Evolutionary conservation across 2,888 invertebrate species (phyloP).

Genomic region (Hydraecia micacea): DNA sequence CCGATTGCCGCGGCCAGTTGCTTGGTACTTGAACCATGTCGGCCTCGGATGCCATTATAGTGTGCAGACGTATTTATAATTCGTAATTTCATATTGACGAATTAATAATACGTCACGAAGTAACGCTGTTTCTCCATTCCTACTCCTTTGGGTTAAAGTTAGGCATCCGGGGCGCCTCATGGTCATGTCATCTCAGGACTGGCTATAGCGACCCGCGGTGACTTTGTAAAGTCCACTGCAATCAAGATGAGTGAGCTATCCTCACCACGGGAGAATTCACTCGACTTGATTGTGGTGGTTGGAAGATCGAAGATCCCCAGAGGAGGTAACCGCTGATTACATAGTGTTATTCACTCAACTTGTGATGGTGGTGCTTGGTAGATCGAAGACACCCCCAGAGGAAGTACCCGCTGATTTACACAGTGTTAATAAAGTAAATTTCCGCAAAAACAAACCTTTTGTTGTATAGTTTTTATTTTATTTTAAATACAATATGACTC

Average conservation of each 20-base stretch:
- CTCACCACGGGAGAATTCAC: conserved; percentile 7
- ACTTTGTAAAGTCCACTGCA: background rate
- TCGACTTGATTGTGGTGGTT: background rate
- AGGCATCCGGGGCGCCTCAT: background rate
- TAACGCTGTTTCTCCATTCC: background rate
- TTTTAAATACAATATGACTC: background rate
- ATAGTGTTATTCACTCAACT: background rate
- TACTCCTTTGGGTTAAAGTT: background rate
- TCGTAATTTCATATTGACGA: background rate
- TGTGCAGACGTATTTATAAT: background rate
- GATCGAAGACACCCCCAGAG: background rate
- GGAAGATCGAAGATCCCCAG: background rate
- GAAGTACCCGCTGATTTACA: background rate
- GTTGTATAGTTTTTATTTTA: background rate
- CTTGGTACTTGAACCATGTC: background rate
- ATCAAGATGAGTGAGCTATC: background rate
- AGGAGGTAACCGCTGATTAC: background rate
- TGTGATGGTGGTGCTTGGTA: background rate
- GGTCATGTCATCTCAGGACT: background rate
- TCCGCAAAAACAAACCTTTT: conserved; percentile 1
- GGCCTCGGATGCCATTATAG: background rate
- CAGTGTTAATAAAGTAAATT: background rate
- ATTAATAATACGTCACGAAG: background rate
- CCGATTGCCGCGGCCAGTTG: background rate
- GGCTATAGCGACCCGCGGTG: conserved; percentile 1